Evolutionary conservation across 2,113 vertebrate species (phyloP), one percentile per base, ranked within the genome.

Genomic region (Epinephelus cyanopodus): DNA sequence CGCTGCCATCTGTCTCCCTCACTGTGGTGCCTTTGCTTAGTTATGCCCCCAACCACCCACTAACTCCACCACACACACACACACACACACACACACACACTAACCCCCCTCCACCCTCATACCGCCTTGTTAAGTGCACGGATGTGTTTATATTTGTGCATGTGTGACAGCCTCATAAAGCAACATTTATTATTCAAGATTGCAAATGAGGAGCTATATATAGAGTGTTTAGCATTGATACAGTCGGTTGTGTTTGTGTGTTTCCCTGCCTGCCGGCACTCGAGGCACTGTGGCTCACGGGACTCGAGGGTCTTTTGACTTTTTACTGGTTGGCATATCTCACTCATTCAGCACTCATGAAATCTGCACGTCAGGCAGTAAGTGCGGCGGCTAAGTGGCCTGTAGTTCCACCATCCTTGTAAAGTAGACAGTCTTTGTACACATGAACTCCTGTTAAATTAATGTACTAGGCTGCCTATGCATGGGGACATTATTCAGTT

Each of bases 1-100:
- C 45, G 27, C 52, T 56, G 45, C 90, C 90, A 91, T 93, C 90
- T 93, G 89, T 89, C 86, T 88, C 74, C 82, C 76, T 86, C 83
- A 52, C 70, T 86, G 79, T 85, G 74, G 77, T 67, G 75, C 73
- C 81, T 45, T 79, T 82, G 47, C 70, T 77, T 85, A 81, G 73
- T 84, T 82, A 81, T 50, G 4, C 52, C 71, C 82, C 17, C 37
- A 13, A 29, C n/a, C 69, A 7, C 25, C 14, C 29, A 27, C 33
- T 18, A 14, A 18, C 50, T 50, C n/a, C 56, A 25, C 25, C 25
- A 25, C 25, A 33, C n/a, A 61, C 75, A 57, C 57, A 29, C 61
- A 60, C 61, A 47, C 58, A 75, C 21, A 57, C 37, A 45, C 54
- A 60, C 50, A 18, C 39, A 21, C 63, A 29, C 27, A 21, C 19